Evolutionary conservation across 2,797 vertebrate species (phyloP), one percentile per base, ranked within the genome.

Genomic region (Siniperca scherzeri): DNA sequence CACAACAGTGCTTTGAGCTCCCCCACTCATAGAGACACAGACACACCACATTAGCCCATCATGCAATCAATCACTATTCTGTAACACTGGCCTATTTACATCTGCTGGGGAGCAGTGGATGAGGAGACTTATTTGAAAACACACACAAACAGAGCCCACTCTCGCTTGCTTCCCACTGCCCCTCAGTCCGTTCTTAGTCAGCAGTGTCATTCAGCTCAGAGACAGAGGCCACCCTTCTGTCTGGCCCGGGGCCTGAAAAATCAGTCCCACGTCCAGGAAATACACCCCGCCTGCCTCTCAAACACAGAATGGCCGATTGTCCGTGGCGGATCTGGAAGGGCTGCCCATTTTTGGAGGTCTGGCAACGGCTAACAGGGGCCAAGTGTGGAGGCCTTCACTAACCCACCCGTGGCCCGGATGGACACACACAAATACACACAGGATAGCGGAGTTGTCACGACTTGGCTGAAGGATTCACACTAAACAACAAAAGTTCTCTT

Each of bases 201-300:
- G 94, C 93, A 91, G 87, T 91, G 89, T 94, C 89, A 95, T 96
- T 96, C 91, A 94, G 87, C 82, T 78, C 83, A 74, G 89, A 89
- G 90, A 96, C 94, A 95, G 95, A 96, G 93, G 90, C 92, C 94
- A 92, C 93, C 95, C 94, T 96, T 95, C 94, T 94, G 87, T 91
- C 91, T 96, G 95, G 95, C 94, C 92, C 57, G 4, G 67, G 87
- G 95, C 95, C 93, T 95, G 94, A 93, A 94, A 95, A 95, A 93
- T 91, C 93, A 91, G 94, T 90, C 94, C 92, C 87, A 93, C 93
- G 80, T 95, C 94, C 95, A 95, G 95, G 95, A 96, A 94, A 95
- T 91, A 93, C 92, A 94, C 91, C 94, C 95, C 92, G 72, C 93
- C 94, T 80, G 90, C 90, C 87, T 89, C 87, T 82, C 77, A 77